Evolutionary conservation across 2,113 vertebrate genomes (phyloP).

Genomic region (Perca flavescens): DNA sequence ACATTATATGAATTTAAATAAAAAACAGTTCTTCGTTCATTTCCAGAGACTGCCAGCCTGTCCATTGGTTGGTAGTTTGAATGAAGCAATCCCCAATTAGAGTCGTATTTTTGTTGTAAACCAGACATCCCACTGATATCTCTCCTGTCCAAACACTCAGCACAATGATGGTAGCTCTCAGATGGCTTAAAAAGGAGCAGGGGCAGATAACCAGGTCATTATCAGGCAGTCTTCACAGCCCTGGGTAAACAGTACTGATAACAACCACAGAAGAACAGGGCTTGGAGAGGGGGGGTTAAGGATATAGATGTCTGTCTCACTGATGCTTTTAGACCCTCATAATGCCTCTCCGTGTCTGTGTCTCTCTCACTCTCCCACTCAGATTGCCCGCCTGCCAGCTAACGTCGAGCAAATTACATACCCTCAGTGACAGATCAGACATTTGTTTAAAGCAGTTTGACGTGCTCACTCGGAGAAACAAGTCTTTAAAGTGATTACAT

Average conservation of each 20-base stretch:
- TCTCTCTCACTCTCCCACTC: conserved; percentile 67
- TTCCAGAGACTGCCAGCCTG: not conserved
- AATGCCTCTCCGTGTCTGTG: conserved; percentile 35
- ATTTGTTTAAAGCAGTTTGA: conserved; percentile 77
- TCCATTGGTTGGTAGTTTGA: conserved; percentile 13
- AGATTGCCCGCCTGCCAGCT: conserved; percentile 56
- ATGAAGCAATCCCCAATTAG: conserved; percentile 56
- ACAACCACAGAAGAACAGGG: conserved; percentile 55
- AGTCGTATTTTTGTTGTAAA: conserved; percentile 72
- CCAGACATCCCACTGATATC: conserved; percentile 78
- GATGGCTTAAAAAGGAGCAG: conserved; percentile 76
- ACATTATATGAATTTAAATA: not conserved
- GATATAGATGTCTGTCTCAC: conserved; percentile 66
- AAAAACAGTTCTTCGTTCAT: not conserved
- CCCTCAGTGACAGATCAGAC: conserved; percentile 63
- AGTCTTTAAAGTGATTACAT: conserved; percentile 77
- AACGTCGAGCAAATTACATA: conserved; percentile 63
- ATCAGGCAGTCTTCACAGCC: conserved; percentile 80
- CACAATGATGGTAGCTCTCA: conserved; percentile 78
- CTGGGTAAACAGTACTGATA: conserved; percentile 81
- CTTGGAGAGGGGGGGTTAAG: conserved; percentile 22
- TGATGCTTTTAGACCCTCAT: conserved; percentile 67
- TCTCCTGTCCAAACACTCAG: conserved; percentile 81
- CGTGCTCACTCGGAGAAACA: conserved; percentile 58
- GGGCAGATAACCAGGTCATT: conserved; percentile 72